Base-by-base conservation (phyloP, 2,113 vertebrate genomes). In the Pyxicephalus adspersus region DNA sequence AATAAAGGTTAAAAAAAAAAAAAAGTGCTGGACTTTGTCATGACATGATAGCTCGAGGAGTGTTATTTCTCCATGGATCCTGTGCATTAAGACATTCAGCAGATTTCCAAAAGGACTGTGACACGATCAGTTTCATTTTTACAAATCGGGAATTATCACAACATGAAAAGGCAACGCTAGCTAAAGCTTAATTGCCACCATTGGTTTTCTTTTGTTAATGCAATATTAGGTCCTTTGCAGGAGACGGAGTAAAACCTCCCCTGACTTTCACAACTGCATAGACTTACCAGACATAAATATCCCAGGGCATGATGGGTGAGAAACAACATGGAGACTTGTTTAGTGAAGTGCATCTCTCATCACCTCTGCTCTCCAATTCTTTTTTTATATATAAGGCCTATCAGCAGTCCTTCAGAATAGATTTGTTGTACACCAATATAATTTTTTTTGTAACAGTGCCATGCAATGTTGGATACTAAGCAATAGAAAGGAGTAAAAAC, bases 391-490 rank as follows among this genome's bases (percentile, higher is more conserved):
- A 45, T 45, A 45, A 45, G 38, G 38, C 38, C 38, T 9, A 45
- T 9, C 31, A 34, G 31, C 38, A 45, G 38, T 13, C 38, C 11
- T 13, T 45, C 38, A 45, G 38, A 45, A 45, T 3, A 1, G 31
- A 34, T 6, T 4, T 34, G 2, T 45, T 45, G n/a, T n/a, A 9
- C 38, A 45, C 15, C 15, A 9, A 13, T 45, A 9, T 38, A 38
- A 9, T 45, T 45, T 45, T 45, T 45, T 45, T 45, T 45, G 11
- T 51, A 78, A 66, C 78, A 72, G 57, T 64, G 79, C 58, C 79
- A 73, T 81, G 79, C 79, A 73, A 38, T 23, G 68, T 74, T 55
- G 61, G 50, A 50, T 45, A 81, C 68, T 25, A n/a, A 81, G 64
- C 63, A 81, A 72, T 80, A 81, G 72, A 64, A 66, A 70, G n/a